Base-by-base conservation (phyloP, 2,888 invertebrate species). In the Ischnura elegans region DNA sequence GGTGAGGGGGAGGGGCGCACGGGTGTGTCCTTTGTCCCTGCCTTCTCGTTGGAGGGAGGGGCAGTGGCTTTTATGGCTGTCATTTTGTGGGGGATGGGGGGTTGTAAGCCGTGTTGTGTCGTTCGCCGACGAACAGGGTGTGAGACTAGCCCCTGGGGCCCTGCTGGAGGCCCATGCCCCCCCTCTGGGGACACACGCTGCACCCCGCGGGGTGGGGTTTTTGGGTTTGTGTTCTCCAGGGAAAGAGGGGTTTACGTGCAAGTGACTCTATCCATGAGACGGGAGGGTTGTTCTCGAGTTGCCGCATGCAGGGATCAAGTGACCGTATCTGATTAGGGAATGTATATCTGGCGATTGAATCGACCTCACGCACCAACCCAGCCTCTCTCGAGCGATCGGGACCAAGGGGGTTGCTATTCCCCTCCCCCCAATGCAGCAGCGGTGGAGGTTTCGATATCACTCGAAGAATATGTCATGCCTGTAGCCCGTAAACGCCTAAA, bases 301-400 rank as follows among this genome's bases (percentile, higher is more conserved):
- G n/a, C 76, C 51, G 13, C 51, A 51, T 76, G 76, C 61, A 90
- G 90, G 90, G 90, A 90, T 90, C 90, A 90, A 90, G 90, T 90
- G 90, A 43, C 90, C 90, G 90, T 90, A 90, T 90, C 90, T 90
- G 90, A 90, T 90, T 90, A 61, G 90, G 66, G 55, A 5, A 21
- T 13, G 76, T 2, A 76, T 61, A 90, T 61, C 55, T 90, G 25
- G 61, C 61, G 90, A 90, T 90, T 90, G 90, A 90, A 90, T 90
- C 87, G 55, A 36, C 87, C 55, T 87, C 90, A 55, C 36, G 55
- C 61, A 51, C 5, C 76, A 29, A 10, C 3, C 2, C 61, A 3
- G 2, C 61, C 61, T 36, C 61, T 61, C 76, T 29, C 36, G 76
- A 25, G 76, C 76, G 29, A 36, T 76, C 76, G 76, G 76, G n/a